Base-by-base conservation (phyloP, 2,888 invertebrate genomes). In the Nudaria mundana region DNA sequence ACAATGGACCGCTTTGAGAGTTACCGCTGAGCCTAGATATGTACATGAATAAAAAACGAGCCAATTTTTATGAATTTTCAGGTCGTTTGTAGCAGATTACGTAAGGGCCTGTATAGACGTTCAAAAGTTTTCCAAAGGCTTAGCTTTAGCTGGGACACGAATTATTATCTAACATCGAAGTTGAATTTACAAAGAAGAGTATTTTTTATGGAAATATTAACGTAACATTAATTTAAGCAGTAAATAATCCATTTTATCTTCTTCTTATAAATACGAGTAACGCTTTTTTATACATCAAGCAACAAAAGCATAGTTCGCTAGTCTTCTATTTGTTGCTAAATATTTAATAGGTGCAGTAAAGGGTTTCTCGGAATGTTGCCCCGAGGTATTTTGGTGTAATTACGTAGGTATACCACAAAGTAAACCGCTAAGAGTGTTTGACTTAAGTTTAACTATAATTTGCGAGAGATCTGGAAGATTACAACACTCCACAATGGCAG, bases 1-100 rank as follows among this genome's bases (percentile, higher is more conserved):
- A 84, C 83, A 82, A 81, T 74, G 67, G 67, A 67, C 57, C 81
- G 86, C 82, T 85, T 83, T 81, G 81, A 86, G 81, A 77, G 81
- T 81, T 77, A 79, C 75, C 73, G 73, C 70, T 54, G 62, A 58
- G 63, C 63, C 71, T 63, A 68, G 68, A 75, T 71, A 73, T 62
- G 66, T 72, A 73, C 69, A 60, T 68, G 72, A 74, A 77, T 78
- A 76, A 77, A 78, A 81, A 73, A 70, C 54, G 69, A 66, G 63
- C 48, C 57, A 55, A 60, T 73, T 76, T 75, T 77, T 74, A 77
- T 73, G 64, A 75, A 75, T 76, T 75, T 72, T 73, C 66, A 60
- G 69, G 80, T 81, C 74, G 69, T 78, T 82, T 78, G 70, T 71
- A 79, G 56, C 71, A 74, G 76, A 77, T 78, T 75, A 76, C 53